Base-by-base conservation (phyloP, 2,888 invertebrate genomes). In the Leptinotarsa tumamoca region DNA sequence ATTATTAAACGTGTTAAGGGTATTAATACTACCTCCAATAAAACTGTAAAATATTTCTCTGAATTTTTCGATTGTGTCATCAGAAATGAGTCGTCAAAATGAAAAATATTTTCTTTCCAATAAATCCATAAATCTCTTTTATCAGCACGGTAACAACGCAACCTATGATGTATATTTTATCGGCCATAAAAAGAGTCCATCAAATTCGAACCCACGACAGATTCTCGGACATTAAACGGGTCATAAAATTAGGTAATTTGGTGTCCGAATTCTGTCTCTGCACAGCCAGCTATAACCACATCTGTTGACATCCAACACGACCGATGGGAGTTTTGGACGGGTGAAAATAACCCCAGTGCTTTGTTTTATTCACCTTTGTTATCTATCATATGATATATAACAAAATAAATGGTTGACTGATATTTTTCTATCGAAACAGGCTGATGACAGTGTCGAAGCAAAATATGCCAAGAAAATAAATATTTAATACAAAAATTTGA, bases 161-260 rank as follows among this genome's bases (percentile, higher is more conserved):
- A 21, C 63, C 15, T 63, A 10, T 63, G n/a, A 63, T 63, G 63
- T 33, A 27, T 63, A 52, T 52, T 68, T 68, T 68, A 68, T 52
- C 15, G 43, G 23, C 15, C 51, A 71, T 51, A 51, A 33, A 61
- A 66, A 71, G 23, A 18, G 10, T 72, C 72, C 67, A 43, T 72
- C 49, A 72, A 72, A 67, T 10, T 14, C 50, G 54, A 49, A 67
- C 67, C 67, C 67, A 71, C 72, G 75, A 76, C 73, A 76, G 80
- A 76, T 79, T 71, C 72, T 77, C 72, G 58, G 76, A 71, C 81
- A 77, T 80, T 82, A 81, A 80, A 80, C 78, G 81, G 80, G 70
- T 77, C 82, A 82, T 82, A 82, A 82, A 82, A 82, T 79, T 77
- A 80, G 80, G 76, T 81, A 79, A 82, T 84, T 83, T 82, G 81